Evolutionary conservation across 2,888 invertebrate species (phyloP).

Genomic region (Lacanobia oleracea): DNA sequence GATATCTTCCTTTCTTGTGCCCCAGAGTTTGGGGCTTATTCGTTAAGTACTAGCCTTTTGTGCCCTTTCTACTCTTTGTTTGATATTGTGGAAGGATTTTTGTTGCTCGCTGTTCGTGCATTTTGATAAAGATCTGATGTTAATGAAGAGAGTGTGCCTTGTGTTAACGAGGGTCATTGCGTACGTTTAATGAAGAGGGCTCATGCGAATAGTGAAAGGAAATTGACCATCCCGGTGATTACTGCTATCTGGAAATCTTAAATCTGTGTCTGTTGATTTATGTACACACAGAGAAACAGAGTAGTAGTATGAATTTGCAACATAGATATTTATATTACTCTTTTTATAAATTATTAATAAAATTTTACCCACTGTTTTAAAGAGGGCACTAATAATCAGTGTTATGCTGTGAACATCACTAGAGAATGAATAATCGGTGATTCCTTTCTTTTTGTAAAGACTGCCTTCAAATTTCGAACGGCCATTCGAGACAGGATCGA

Average conservation of each 20-base stretch:
- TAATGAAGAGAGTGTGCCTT: conserved; percentile 51
- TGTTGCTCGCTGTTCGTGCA: conserved; percentile 69
- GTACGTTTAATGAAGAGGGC: conserved; percentile 16
- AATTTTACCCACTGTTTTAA: no score
- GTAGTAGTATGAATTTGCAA: no score
- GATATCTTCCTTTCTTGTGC: conserved; percentile 89
- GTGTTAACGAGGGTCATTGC: background rate
- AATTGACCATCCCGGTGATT: background rate
- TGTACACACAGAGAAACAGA: no score
- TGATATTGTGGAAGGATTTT: conserved; percentile 82
- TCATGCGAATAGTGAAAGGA: background rate
- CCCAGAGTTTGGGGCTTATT: conserved; percentile 86
- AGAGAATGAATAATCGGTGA: background rate
- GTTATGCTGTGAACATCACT: no score
- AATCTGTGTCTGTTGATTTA: background rate
- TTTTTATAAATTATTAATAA: no score
- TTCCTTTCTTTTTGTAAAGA: no score
- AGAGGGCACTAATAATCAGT: background rate
- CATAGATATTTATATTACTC: no score
- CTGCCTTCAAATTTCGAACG: background rate
- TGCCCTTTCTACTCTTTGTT: conserved; percentile 84
- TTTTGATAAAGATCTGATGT: conserved; percentile 66
- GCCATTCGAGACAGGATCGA: background rate
- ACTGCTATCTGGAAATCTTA: background rate
- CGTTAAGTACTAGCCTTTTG: conserved; percentile 88